phyloP scores from a whole-genome alignment of 2,888 invertebrate species.

The Malacosoma neustria region DNA sequence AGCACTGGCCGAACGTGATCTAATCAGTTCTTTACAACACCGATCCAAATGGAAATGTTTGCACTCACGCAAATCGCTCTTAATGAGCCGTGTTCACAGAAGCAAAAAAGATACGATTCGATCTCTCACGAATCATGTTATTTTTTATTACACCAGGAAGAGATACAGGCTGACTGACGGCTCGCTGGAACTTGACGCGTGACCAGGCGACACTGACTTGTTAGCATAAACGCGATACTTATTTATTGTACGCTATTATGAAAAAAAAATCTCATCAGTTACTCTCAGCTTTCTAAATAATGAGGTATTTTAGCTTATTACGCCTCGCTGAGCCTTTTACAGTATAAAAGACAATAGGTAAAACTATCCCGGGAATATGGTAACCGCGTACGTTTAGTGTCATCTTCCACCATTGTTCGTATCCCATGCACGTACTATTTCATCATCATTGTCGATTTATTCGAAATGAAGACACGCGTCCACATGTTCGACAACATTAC shows the following conservation, averaged over 20 bases:
- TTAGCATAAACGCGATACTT: not conserved
- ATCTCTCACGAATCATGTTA: conserved; percentile 32
- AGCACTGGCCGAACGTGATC: conserved; percentile 35
- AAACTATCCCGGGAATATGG: not conserved
- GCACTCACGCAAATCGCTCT: conserved; percentile 32
- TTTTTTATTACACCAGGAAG: conserved; percentile 1
- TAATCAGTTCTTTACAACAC: conserved; percentile 46
- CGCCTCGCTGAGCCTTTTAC: not conserved
- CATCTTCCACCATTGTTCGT: conserved; percentile 47
- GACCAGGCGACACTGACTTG: not conserved
- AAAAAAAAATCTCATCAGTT: too few species aligned
- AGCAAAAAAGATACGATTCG: conserved; percentile 32
- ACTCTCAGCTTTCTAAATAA: too few species aligned
- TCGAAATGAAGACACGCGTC: conserved; percentile 46
- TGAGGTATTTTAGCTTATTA: not conserved
- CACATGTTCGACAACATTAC: conserved; percentile 44
- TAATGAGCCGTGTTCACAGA: conserved; percentile 38
- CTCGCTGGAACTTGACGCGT: not conserved
- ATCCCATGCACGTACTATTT: conserved; percentile 43
- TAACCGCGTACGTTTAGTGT: conserved; percentile 19
- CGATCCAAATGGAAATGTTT: conserved; percentile 39
- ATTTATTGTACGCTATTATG: not conserved
- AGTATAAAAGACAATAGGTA: not conserved
- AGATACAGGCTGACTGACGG: not conserved
- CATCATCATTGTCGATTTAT: conserved; percentile 47